A percentile compares a stretch with the other conserved stretches of the same genome.
These are phyloP conservation scores for Poecilia gillii DNA, from an alignment of 2,797 vertebrate species.

Conservation along the genomic window DNA sequence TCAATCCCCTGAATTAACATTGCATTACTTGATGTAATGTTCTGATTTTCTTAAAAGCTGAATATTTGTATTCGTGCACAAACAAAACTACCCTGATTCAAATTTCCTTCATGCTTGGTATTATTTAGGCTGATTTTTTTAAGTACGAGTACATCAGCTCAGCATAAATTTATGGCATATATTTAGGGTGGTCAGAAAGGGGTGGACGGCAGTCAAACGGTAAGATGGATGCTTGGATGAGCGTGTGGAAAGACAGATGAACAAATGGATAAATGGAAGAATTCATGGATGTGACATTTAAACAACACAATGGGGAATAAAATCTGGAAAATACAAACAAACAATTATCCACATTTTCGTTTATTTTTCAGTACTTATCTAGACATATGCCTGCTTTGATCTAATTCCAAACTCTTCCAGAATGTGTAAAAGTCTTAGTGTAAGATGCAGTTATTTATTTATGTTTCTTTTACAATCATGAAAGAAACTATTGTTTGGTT, in stretches of 20 bases:
- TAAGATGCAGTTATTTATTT: background rate
- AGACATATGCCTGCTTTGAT: background rate
- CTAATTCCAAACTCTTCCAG: background rate
- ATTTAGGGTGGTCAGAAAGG: background rate
- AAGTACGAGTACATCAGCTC: background rate
- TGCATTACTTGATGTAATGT: background rate
- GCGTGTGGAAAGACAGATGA: background rate
- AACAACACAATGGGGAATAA: background rate
- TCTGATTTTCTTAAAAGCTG: conserved; percentile 6
- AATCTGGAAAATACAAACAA: background rate
- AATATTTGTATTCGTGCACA: conserved; percentile 1
- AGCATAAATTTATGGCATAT: background rate
- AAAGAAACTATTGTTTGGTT: conserved; percentile 8
- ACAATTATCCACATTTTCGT: background rate
- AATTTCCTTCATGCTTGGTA: background rate
- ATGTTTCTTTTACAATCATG: conserved; percentile 8
- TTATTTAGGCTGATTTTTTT: background rate
- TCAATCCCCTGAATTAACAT: too few species aligned
- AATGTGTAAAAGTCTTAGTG: background rate
- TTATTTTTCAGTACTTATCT: background rate
- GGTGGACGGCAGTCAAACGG: background rate
- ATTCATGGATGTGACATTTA: background rate
- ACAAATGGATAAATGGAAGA: background rate
- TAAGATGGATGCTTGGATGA: background rate
- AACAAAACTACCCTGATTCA: background rate